These are phyloP conservation scores for Tinea semifulvella DNA, from an alignment of 2,888 invertebrate species.

Conservation along the genomic window DNA sequence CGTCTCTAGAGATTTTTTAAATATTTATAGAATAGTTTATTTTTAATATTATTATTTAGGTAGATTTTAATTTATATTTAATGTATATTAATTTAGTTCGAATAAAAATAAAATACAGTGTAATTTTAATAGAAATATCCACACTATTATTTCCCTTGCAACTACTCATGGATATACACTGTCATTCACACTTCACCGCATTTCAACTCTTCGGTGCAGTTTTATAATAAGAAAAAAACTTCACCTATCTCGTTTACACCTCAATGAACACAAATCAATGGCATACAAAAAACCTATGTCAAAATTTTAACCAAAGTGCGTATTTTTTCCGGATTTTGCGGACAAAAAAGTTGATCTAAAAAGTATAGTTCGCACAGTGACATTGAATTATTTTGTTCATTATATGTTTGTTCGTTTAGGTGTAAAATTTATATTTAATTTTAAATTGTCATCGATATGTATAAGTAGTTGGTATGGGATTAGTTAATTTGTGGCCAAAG, in stretches of 20 bases:
- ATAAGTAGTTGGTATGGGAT: too few species aligned
- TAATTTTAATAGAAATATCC: constrained; percentile 14
- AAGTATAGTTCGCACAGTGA: background rate
- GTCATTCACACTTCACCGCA: constrained; percentile 40
- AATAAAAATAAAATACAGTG: background rate
- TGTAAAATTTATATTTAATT: constrained; percentile 1
- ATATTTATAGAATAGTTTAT: too few species aligned
- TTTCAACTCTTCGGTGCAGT: constrained; percentile 28
- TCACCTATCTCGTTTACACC: constrained; percentile 20
- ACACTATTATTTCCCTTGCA: constrained; percentile 17
- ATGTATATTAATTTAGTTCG: background rate
- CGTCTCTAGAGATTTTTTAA: too few species aligned
- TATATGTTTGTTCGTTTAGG: background rate
- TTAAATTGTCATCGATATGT: too few species aligned
- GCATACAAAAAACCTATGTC: constrained; percentile 11
- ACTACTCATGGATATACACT: constrained; percentile 21
- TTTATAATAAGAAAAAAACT: constrained; percentile 25
- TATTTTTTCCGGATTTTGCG: background rate
- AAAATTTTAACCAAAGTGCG: constrained; percentile 11
- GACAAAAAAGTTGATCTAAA: background rate
- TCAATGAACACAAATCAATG: constrained; percentile 33
- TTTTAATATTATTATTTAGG: too few species aligned
- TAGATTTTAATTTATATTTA: too few species aligned
- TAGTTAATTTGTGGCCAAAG: too few species aligned
- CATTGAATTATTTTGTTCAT: background rate